These are phyloP conservation scores for Tarsius wallacei DNA, from an alignment of 2,797 vertebrate species.

Conservation along the genomic window DNA sequence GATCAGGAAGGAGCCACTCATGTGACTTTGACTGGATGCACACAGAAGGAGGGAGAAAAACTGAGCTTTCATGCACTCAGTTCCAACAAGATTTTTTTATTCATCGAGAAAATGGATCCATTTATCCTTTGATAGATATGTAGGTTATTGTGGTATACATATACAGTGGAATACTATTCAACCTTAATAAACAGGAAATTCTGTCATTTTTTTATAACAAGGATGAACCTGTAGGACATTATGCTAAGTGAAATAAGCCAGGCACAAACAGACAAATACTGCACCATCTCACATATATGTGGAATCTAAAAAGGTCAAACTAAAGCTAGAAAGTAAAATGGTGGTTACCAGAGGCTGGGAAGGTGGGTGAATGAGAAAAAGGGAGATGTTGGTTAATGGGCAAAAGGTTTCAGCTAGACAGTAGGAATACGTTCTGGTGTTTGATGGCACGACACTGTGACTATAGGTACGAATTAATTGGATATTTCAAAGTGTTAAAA, in stretches of 20 bases:
- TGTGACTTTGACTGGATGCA: background rate
- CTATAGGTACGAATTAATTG: background rate
- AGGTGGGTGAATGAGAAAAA: background rate
- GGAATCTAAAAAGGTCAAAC: background rate
- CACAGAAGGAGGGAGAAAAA: background rate
- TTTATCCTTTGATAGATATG: background rate
- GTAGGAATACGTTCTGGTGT: background rate
- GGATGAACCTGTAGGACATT: background rate
- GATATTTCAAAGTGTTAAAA: background rate
- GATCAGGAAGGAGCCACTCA: background rate
- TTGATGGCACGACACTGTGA: background rate
- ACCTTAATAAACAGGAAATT: background rate
- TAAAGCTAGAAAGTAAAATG: background rate
- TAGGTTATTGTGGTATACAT: background rate
- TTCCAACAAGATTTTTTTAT: background rate
- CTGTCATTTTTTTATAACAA: background rate
- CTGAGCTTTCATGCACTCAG: background rate
- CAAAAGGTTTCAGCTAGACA: background rate
- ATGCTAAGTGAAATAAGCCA: background rate
- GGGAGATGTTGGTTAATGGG: background rate
- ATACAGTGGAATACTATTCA: background rate
- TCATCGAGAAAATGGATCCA: constrained; percentile 14
- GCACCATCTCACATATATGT: background rate
- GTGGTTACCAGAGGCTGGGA: background rate
- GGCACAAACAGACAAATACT: background rate